These are phyloP conservation scores for Lophotis ruficrista DNA, from an alignment of 2,113 vertebrate species.

Conservation along the genomic window DNA sequence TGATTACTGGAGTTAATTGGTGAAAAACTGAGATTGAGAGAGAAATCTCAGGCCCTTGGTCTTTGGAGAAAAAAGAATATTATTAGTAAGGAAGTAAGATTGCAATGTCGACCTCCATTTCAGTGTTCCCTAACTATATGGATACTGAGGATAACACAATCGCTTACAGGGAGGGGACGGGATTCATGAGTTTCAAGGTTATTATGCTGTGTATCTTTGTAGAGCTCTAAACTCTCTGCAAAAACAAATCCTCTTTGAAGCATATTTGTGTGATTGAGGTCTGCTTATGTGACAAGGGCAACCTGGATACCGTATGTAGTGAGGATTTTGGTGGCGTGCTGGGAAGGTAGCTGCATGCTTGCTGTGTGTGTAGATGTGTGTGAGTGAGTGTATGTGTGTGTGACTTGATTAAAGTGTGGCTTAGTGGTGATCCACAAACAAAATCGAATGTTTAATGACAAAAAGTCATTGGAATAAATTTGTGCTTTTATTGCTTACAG, in stretches of 20 bases:
- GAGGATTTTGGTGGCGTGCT: conserved; percentile 42
- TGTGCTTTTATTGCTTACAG: conserved; percentile 69
- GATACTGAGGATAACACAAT: background rate
- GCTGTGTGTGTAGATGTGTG: background rate
- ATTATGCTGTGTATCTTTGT: background rate
- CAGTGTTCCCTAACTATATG: background rate
- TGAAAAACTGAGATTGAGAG: background rate
- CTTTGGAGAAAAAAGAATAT: background rate
- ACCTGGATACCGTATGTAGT: conserved; percentile 8
- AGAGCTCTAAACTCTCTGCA: conserved; percentile 9
- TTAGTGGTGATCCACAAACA: conserved; percentile 60
- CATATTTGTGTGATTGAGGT: conserved; percentile 38
- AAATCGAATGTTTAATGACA: conserved; percentile 61
- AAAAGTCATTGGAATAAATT: conserved; percentile 72
- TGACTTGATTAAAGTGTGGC: conserved; percentile 19
- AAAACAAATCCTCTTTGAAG: conserved; percentile 62
- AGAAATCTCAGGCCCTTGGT: background rate
- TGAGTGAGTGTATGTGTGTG: background rate
- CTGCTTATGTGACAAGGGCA: conserved; percentile 53
- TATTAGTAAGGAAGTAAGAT: background rate
- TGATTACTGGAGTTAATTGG: background rate
- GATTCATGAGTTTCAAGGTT: conserved; percentile 37
- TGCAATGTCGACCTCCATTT: background rate
- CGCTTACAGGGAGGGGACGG: background rate
- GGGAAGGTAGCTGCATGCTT: conserved; percentile 32